phyloP scores from a whole-genome alignment of 2,113 vertebrate genomes.

The Neogale vison region DNA sequence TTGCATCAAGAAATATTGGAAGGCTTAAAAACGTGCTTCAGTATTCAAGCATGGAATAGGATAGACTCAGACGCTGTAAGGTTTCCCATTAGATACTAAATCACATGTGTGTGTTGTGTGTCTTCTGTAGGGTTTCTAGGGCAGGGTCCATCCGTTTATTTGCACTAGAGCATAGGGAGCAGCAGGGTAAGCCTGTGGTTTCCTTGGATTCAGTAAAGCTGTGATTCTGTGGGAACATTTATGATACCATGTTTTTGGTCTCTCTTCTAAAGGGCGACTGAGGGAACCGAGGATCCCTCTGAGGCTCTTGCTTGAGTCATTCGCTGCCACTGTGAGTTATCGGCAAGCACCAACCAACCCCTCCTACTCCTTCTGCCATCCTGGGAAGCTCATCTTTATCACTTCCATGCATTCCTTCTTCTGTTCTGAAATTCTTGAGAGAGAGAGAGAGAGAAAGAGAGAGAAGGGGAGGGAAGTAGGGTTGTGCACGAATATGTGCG shows the following conservation, averaged over 20 bases:
- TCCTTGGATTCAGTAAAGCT: background rate
- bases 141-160: background rate
- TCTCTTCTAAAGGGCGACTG: conserved; percentile 32
- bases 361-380: background rate
- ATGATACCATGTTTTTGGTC: conserved; percentile 21
- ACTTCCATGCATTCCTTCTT: background rate
- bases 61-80: background rate
- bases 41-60: background rate
- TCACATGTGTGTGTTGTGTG: background rate
- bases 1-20: background rate
- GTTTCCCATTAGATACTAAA: background rate
- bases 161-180: background rate
- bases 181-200: background rate
- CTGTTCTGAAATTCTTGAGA: background rate
- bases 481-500: background rate
- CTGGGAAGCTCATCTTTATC: background rate
- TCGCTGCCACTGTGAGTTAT: background rate
- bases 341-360: background rate
- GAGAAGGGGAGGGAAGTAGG: too few species aligned
- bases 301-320: conserved; percentile 49
- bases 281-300: background rate
- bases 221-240: conserved; percentile 56
- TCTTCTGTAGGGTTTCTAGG: background rate
- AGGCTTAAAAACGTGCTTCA: background rate
- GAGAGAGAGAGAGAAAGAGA: too few species aligned